Conservation (phyloP, 2,113 vertebrate species). For the Sprattus sprattus region DNA sequence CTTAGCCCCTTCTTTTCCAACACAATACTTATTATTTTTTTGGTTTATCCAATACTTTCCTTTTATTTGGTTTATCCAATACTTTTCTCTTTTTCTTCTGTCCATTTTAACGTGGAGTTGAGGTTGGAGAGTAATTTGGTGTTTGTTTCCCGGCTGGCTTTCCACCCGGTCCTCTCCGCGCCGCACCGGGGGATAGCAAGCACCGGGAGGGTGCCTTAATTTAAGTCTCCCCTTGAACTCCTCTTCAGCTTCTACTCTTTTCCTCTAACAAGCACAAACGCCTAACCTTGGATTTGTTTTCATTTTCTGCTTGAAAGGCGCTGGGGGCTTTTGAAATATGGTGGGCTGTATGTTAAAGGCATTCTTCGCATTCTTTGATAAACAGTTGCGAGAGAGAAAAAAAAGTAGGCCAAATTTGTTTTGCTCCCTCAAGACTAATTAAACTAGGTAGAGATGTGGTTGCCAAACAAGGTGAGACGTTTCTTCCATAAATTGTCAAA, state of each 20-base stretch:
- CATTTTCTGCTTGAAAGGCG: neutral
- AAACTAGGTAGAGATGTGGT: constrained; percentile 13
- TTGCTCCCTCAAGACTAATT: constrained; percentile 28
- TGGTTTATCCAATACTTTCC: too few species aligned
- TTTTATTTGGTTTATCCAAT: too few species aligned
- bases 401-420: neutral
- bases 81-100: neutral
- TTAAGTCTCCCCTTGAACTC: constrained; percentile 1
- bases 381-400: neutral
- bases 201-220: neutral
- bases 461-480: constrained; percentile 4
- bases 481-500: neutral
- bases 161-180: neutral
- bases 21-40: too few species aligned
- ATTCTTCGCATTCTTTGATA: neutral
- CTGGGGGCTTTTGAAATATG: neutral
- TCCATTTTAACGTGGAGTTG: neutral
- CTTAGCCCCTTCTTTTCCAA: too few species aligned
- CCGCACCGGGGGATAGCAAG: neutral
- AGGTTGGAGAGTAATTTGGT: neutral
- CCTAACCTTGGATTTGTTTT: neutral
- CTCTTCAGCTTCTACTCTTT: neutral
- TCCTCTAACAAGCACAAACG: neutral
- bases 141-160: neutral
- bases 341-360: neutral